These are phyloP conservation scores for Xyrichtys novacula DNA, from an alignment of 2,797 vertebrate genomes.

Conservation along the genomic window DNA sequence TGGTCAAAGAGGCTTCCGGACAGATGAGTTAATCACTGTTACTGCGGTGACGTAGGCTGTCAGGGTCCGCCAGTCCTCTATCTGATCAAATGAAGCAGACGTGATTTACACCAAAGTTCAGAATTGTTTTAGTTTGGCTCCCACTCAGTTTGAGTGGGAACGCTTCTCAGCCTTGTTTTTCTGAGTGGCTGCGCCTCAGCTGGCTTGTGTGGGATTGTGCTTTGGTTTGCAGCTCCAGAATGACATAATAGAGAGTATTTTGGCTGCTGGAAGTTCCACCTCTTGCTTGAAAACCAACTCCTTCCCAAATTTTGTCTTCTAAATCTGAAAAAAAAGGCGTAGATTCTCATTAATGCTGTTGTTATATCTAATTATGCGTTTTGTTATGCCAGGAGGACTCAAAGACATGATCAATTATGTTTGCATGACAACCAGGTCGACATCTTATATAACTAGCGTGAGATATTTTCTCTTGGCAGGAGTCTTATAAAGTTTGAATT, in stretches of 20 bases:
- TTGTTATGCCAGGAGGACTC: too few relatives aligned
- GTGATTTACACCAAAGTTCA: conserved; percentile 59
- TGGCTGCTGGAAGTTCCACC: conserved; percentile 54
- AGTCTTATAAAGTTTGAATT: too few relatives aligned
- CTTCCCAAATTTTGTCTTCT: conserved; percentile 13
- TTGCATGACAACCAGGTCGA: too few relatives aligned
- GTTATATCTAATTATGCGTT: conserved; percentile 16
- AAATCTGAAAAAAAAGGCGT: not conserved
- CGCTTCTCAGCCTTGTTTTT: conserved; percentile 26
- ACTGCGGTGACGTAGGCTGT: not conserved
- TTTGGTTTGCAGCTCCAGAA: conserved; percentile 33
- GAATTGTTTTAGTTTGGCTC: conserved; percentile 41
- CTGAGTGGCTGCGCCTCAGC: conserved; percentile 24
- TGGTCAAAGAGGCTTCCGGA: conserved; percentile 52
- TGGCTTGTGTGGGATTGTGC: conserved; percentile 41
- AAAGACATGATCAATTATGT: too few relatives aligned
- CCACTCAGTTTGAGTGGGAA: conserved; percentile 67
- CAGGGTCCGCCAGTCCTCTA: not conserved
- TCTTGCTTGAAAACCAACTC: conserved; percentile 2
- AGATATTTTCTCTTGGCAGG: too few relatives aligned
- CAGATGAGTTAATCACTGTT: conserved; percentile 53
- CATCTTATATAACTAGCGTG: too few relatives aligned
- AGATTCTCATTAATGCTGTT: not conserved
- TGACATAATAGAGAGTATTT: conserved; percentile 62
- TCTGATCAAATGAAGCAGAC: conserved; percentile 46